Base-by-base conservation (phyloP, 1,140 invertebrate genomes). In the Hetaerina americana region DNA sequence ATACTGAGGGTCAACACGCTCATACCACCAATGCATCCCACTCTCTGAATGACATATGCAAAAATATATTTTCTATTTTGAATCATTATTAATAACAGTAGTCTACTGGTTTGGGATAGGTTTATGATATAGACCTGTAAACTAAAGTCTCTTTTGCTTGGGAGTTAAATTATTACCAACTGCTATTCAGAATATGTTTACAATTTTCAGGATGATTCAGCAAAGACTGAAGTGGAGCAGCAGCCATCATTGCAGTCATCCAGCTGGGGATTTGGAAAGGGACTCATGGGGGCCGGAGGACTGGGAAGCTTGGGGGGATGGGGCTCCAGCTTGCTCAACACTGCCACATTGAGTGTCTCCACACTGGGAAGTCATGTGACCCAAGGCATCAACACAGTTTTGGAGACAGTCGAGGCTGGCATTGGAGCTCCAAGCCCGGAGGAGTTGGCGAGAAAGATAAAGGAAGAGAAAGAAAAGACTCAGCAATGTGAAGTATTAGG, bases 351-450 rank as follows among this genome's bases (percentile, higher is more conserved):
- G 66, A 86, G 91, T 26, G 87, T 93, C 10, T 86, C 87, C 15
- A 89, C 87, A 24, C 82, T 95, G 28, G 92, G 91, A 0, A 89
- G 78, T 75, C 90, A 92, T 78, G 90, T 94, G 12, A 90, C 88
- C 73, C 90, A 90, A 76, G 89, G 90, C 24, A 78, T 94, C 10
- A 85, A 82, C 74, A 90, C 88, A 66, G 88, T 94, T 15, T 79
- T 94, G 72, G 91, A 93, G 81, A 87, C 87, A 67, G 81, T 85
- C 27, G 84, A 85, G 75, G 77, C 79, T 31, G 85, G 86, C 40
- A 88, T 95, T 66, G 91, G 90, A 26, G 87, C 87, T 6, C 90
- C 92, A 26, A 86, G 92, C 77, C 90, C 91, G 18, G 87, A 89
- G 78, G 88, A 92, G 77, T 77, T 94, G 68, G 90, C 87, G 0